Percentiles rank a stretch among this genome's conserved stretches.
These are phyloP conservation scores for Cephus nigrinus DNA, from an alignment of 2,888 invertebrate genomes.

Conservation along the genomic window DNA sequence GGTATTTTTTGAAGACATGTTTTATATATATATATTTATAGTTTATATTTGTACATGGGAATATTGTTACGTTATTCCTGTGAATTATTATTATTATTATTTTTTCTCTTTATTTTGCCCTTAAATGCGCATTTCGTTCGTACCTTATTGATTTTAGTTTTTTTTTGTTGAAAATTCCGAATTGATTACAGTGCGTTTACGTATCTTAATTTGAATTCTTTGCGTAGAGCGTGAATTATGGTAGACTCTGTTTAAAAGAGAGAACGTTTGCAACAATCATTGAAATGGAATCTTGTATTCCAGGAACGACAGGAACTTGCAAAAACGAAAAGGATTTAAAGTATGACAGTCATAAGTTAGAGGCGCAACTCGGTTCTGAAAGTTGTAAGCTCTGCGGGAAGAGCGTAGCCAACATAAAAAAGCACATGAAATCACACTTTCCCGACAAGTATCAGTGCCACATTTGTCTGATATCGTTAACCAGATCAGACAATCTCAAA, in stretches of 20 bases:
- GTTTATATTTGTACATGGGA: slow-evolving; percentile 17
- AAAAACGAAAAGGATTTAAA: slow-evolving; percentile 62
- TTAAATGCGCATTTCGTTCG: neutral
- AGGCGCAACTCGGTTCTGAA: slow-evolving; percentile 57
- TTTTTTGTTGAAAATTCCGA: neutral
- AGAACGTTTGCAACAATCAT: slow-evolving; percentile 33
- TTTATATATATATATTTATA: slow-evolving; percentile 22
- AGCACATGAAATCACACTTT: slow-evolving; percentile 66
- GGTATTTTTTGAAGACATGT: slow-evolving; percentile 21
- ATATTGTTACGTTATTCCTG: neutral
- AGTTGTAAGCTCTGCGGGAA: slow-evolving; percentile 65
- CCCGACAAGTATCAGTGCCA: slow-evolving; percentile 67
- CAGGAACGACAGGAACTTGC: slow-evolving; percentile 61
- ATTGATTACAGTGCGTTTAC: neutral
- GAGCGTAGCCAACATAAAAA: slow-evolving; percentile 65
- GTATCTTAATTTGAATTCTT: slow-evolving; percentile 9
- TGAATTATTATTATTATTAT: slow-evolving; percentile 12
- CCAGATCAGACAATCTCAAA: slow-evolving; percentile 68
- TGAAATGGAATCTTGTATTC: slow-evolving; percentile 58
- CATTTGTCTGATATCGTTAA: slow-evolving; percentile 67
- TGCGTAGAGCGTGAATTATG: slow-evolving; percentile 52
- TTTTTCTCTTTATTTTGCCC: slow-evolving; percentile 15
- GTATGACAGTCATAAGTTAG: slow-evolving; percentile 59
- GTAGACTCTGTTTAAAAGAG: slow-evolving; percentile 38
- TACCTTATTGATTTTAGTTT: neutral